Percentiles rank a stretch among this genome's conserved stretches.
phyloP scores from a whole-genome alignment of 30 jellyfish, hydroid and myxozoan species.

The Hydractinia echinata region DNA sequence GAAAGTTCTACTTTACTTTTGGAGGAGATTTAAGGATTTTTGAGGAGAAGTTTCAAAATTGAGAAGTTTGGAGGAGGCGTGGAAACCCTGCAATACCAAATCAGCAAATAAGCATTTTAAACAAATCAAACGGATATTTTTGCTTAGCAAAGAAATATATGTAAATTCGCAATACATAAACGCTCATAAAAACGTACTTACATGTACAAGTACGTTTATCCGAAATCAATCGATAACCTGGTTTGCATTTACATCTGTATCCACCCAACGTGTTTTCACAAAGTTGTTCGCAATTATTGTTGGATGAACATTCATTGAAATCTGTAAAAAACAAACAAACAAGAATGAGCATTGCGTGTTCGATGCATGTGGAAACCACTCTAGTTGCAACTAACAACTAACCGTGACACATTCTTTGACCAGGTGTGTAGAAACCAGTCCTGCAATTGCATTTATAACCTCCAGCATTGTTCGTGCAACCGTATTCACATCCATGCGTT shows the following conservation, averaged over 20 bases:
- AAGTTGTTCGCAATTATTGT: slow-evolving; percentile 50
- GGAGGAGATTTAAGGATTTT: no score
- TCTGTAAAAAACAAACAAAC: slow-evolving; percentile 28
- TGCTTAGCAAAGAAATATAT: background rate
- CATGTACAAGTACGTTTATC: slow-evolving; percentile 70
- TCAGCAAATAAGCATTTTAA: no score
- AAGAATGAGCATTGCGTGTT: background rate
- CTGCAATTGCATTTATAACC: slow-evolving; percentile 61
- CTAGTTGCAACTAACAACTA: background rate
- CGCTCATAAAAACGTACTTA: slow-evolving; percentile 6
- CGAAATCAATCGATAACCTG: slow-evolving; percentile 62
- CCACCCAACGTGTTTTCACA: slow-evolving; percentile 80
- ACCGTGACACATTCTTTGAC: slow-evolving; percentile 73
- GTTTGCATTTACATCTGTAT: slow-evolving; percentile 63
- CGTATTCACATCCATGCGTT: slow-evolving; percentile 66
- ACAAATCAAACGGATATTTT: background rate
- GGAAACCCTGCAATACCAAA: background rate
- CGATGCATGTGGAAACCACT: background rate
- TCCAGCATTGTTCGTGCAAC: slow-evolving; percentile 66
- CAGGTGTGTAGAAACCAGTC: slow-evolving; percentile 52
- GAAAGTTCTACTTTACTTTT: no score
- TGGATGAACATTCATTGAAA: slow-evolving; percentile 62
- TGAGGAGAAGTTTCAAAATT: no score
- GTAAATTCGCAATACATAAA: background rate
- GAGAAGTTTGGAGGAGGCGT: background rate